Base-by-base conservation (phyloP, 2,888 invertebrate species). In the Orchesellides sinensis region DNA sequence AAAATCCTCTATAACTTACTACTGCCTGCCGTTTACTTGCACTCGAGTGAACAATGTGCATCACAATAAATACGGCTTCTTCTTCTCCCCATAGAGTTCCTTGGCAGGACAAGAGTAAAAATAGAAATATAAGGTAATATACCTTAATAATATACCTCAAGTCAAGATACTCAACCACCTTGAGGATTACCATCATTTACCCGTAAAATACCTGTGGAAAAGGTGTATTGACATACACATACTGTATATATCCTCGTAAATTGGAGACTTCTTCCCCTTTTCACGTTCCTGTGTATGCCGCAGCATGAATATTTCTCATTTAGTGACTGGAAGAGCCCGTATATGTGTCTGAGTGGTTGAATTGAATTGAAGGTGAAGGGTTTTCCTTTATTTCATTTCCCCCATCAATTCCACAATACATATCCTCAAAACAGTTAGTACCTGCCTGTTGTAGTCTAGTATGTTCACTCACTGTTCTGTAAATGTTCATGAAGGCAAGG, bases 281-380 rank as follows among this genome's bases (percentile, higher is more conserved):
- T 54, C 54, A 23, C 54, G 54, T 54, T 54, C 25, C 25, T n/a
- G n/a, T n/a, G 54, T 25, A 25, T 54, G 23, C 21, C 21, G 8
- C 21, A 19, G 5, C 21, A 49, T 49, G 49, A 3, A 49, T 19
- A n/a, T 49, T 49, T 49, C 19, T 21, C 17, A n/a, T n/a, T n/a
- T n/a, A n/a, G n/a, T n/a, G n/a, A n/a, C n/a, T n/a, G n/a, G n/a
- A n/a, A n/a, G n/a, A n/a, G n/a, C n/a, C n/a, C n/a, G n/a, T n/a
- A n/a, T n/a, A n/a, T n/a, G n/a, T n/a, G n/a, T n/a, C n/a, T n/a
- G n/a, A n/a, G n/a, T n/a, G n/a, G 54, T 25, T 14, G 19, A 56
- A 29, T 61, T 27, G 35, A 61, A 52, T 63, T 74, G 74, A 74
- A 74, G 63, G 74, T 74, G 74, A 74, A 74, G 74, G 74, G 74